Conservation (phyloP, 2,888 invertebrate species). For the Operophtera brumata region DNA sequence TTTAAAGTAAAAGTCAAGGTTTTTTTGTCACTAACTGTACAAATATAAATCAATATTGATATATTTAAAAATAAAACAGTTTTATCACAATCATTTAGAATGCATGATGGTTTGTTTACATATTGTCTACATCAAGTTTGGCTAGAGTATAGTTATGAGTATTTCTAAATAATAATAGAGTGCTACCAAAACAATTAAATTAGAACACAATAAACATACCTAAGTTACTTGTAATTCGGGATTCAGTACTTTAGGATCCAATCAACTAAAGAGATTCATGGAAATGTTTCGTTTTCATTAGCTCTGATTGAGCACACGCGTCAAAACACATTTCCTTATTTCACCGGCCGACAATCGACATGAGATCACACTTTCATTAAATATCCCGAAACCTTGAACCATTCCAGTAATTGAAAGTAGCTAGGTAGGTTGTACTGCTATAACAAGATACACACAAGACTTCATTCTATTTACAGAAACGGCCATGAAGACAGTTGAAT, state of each 20-base stretch:
- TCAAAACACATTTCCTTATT: constrained; percentile 20
- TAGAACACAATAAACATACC: neutral
- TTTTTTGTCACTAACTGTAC: too few species aligned
- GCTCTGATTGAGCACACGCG: constrained; percentile 23
- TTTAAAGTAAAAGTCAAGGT: too few species aligned
- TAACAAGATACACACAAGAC: neutral
- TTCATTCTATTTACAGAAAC: too few species aligned
- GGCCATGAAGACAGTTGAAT: too few species aligned
- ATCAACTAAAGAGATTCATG: constrained; percentile 12
- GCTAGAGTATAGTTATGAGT: too few species aligned
- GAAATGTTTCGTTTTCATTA: constrained; percentile 26
- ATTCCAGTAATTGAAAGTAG: constrained; percentile 16
- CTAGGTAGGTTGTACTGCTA: neutral
- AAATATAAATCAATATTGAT: too few species aligned
- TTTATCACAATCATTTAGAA: too few species aligned
- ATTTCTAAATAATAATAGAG: too few species aligned
- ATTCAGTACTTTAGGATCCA: neutral
- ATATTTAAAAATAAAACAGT: too few species aligned
- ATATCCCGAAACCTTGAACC: constrained; percentile 20
- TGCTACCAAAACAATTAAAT: neutral
- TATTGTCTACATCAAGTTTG: too few species aligned
- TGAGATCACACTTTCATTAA: constrained; percentile 27
- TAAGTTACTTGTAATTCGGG: neutral
- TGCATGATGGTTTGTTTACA: too few species aligned
- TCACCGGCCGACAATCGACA: constrained; percentile 23